Evolutionary conservation across 1,140 invertebrate genomes (phyloP).

Genomic region (Pseudomyrmex sp.): DNA sequence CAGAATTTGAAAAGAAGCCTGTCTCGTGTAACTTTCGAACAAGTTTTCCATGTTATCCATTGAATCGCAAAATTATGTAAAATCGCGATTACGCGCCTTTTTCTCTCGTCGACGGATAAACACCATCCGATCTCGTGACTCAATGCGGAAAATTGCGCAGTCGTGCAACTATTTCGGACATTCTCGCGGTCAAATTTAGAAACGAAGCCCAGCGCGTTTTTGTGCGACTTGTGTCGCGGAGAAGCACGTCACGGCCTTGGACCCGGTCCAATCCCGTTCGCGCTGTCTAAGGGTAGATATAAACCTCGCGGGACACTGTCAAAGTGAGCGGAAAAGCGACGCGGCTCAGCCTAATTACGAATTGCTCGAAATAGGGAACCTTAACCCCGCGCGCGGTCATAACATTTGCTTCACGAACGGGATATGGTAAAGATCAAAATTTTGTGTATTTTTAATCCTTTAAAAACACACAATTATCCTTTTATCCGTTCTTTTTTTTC

Average conservation of each 20-base stretch:
- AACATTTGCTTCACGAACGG: background rate
- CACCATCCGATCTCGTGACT: constrained; percentile 41
- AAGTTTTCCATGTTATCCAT: too few relatives aligned
- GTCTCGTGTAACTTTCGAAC: too few relatives aligned
- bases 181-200: constrained; percentile 63
- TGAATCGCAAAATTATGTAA: background rate
- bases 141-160: constrained; percentile 64
- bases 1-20: too few relatives aligned
- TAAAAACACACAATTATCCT: too few relatives aligned
- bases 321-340: background rate
- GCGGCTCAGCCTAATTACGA: constrained; percentile 17
- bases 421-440: too few relatives aligned
- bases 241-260: constrained; percentile 68
- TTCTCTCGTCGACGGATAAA: background rate
- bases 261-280: constrained; percentile 61
- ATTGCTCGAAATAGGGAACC: constrained; percentile 46
- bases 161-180: constrained; percentile 60
- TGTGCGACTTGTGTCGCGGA: constrained; percentile 18
- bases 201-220: constrained; percentile 43
- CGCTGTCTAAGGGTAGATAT: constrained; percentile 39
- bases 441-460: too few relatives aligned
- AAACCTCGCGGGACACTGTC: background rate
- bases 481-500: too few relatives aligned
- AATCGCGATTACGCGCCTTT: background rate
- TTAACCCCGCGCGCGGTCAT: constrained; percentile 9